A percentile compares a stretch with the other conserved stretches of the same genome.
These are phyloP conservation scores for Cataglyphis altisquamis DNA, from an alignment of 2,888 invertebrate genomes.

Conservation along the genomic window DNA sequence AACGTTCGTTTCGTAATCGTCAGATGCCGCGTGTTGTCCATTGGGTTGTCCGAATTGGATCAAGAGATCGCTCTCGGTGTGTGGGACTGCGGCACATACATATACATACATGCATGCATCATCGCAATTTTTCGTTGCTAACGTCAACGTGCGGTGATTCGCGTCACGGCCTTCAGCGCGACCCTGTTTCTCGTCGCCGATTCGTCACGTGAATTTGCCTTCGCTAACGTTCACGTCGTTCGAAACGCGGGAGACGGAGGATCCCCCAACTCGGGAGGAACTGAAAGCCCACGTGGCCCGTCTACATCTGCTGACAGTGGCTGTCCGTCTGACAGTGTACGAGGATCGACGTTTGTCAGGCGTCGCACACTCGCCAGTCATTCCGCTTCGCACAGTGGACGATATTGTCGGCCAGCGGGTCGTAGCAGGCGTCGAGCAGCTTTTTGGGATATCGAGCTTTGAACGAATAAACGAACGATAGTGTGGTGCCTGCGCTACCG, in stretches of 20 bases:
- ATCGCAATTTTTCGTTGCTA: background rate
- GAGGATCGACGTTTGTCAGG: background rate
- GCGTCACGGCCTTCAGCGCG: constrained; percentile 18
- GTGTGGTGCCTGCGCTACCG: background rate
- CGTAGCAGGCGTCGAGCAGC: background rate
- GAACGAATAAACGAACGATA: constrained; percentile 1
- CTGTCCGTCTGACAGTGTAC: background rate
- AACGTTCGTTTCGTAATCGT: background rate
- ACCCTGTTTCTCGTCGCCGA: background rate
- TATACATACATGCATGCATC: too few relatives aligned
- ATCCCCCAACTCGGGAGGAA: background rate
- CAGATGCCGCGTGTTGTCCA: constrained; percentile 21
- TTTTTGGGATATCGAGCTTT: background rate
- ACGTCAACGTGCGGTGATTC: constrained; percentile 27
- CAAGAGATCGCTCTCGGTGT: background rate
- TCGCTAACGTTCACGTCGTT: too few relatives aligned
- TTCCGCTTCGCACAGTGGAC: background rate
- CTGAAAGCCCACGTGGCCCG: constrained; percentile 41
- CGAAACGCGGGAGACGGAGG: background rate
- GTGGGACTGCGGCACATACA: background rate
- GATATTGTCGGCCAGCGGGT: background rate
- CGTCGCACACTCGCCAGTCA: background rate
- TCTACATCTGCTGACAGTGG: constrained; percentile 13
- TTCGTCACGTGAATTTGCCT: background rate
- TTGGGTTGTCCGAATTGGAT: background rate